Evolutionary conservation across 2,888 invertebrate genomes (phyloP), one percentile per base, ranked within the genome.

Genomic region (Eristalinus sepulchralis): DNA sequence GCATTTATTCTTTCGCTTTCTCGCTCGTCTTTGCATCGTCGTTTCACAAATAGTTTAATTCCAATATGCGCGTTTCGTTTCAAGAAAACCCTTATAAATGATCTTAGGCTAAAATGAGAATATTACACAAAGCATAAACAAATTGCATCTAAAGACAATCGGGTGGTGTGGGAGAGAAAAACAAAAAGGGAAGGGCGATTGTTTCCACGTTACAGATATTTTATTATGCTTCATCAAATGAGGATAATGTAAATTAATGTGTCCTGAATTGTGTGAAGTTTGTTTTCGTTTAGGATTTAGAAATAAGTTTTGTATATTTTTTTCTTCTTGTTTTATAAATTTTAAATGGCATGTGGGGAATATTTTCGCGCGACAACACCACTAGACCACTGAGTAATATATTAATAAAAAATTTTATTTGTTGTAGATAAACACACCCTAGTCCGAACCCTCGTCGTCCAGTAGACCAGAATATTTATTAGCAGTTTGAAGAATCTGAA

Each of bases 381-480:
- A 82, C 81, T 76, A 68, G 36, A 64, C 83, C 83, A 64, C 53
- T 85, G 81, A 81, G 81, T 85, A 83, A 86, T 78, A 67, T 82
- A n/a, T 70, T 47, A 70, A 64, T 73, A 68, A 39, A 71, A 27
- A 57, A 31, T 70, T 81, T 62, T 60, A 31, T 71, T 78, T 78
- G 60, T 70, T 79, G 68, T 10, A 71, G 55, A 73, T 62, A 67
- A 82, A 71, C 78, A 86, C 77, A 68, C 67, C 57, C 66, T 89
- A 91, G 81, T 91, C 91, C 88, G 91, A 91, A 88, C 88, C 95
- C 89, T 95, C 95, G 91, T 95, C 95, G 90, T 95, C 95, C 90
- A 95, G 93, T 93, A 95, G 95, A 92, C 95, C 95, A 89, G 94
- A 94, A 94, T 95, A 97, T 94, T 96, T 96, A 92, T 96, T 97